These are phyloP conservation scores for Drosophila navojoa DNA, from an alignment of 1,140 invertebrate species.

Conservation along the genomic window DNA sequence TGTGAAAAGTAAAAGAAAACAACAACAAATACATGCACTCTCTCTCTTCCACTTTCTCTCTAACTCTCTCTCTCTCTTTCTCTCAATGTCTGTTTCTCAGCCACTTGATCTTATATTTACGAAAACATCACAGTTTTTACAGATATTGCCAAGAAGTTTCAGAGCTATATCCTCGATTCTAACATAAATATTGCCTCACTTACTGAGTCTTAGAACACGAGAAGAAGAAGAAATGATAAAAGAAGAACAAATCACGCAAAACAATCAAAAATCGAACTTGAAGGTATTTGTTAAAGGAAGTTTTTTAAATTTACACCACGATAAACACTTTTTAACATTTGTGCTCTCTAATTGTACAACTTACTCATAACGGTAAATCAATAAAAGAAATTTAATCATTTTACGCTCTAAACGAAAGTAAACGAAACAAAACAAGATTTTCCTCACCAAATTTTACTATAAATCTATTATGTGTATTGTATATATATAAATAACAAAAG, in stretches of 20 bases:
- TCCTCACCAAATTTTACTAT: constrained; percentile 81
- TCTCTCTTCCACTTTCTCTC: constrained; percentile 19
- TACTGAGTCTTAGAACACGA: constrained; percentile 25
- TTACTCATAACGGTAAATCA: constrained; percentile 69
- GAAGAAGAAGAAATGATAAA: too few relatives aligned
- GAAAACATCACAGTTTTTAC: constrained; percentile 20
- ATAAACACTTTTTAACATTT: constrained; percentile 73
- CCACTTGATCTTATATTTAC: constrained; percentile 22
- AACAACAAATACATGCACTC: constrained; percentile 12
- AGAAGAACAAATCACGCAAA: constrained; percentile 59
- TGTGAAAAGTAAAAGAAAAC: neutral
- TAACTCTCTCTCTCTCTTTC: constrained; percentile 8
- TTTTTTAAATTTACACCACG: constrained; percentile 77
- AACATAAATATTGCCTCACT: constrained; percentile 48
- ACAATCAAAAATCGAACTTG: constrained; percentile 73
- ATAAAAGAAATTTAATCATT: constrained; percentile 70
- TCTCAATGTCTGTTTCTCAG: constrained; percentile 25
- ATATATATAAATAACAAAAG: constrained; percentile 61
- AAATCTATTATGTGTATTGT: constrained; percentile 81
- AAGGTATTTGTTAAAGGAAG: constrained; percentile 67
- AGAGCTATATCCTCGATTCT: constrained; percentile 55
- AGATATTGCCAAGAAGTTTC: constrained; percentile 39
- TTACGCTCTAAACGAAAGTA: constrained; percentile 69
- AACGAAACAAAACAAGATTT: constrained; percentile 71
- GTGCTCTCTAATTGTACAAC: constrained; percentile 80